Percentiles rank a stretch among this genome's conserved stretches.
These are phyloP conservation scores for Ochlodes sylvanus DNA, from an alignment of 2,888 invertebrate genomes.

Conservation along the genomic window DNA sequence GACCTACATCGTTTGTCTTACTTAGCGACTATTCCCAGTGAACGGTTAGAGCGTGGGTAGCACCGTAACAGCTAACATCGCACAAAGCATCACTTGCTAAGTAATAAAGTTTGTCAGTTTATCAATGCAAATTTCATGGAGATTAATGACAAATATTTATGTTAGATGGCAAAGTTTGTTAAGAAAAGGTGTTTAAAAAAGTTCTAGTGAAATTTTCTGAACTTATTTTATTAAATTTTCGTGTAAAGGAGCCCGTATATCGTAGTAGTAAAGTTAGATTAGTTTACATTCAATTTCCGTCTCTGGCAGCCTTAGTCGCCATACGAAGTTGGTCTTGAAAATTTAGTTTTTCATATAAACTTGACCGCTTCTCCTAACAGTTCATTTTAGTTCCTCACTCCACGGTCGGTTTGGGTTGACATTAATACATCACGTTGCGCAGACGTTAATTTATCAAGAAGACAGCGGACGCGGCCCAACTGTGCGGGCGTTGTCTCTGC, in stretches of 20 bases:
- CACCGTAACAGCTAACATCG: neutral
- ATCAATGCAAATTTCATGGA: conserved; percentile 10
- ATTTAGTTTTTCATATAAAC: conserved; percentile 7
- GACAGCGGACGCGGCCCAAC: conserved; percentile 28
- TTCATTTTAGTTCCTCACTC: conserved; percentile 5
- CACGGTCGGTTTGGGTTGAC: conserved; percentile 45
- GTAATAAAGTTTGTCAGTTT: conserved; percentile 10
- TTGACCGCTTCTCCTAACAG: neutral
- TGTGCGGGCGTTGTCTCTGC: conserved; percentile 3
- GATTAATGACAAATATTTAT: conserved; percentile 12
- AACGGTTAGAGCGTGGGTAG: conserved; percentile 39
- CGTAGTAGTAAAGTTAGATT: conserved; percentile 11
- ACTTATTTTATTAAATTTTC: neutral
- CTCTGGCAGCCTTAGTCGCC: conserved; percentile 1
- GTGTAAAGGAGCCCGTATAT: neutral
- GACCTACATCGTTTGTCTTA: conserved; percentile 52
- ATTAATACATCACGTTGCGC: conserved; percentile 59
- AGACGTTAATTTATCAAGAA: conserved; percentile 43
- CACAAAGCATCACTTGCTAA: conserved; percentile 15
- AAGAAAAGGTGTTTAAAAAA: conserved; percentile 5
- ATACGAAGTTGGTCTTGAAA: conserved; percentile 8
- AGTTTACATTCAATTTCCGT: conserved; percentile 8
- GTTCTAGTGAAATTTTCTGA: neutral
- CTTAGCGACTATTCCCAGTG: conserved; percentile 48
- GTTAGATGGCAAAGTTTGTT: neutral